Percentiles rank a stretch among this genome's conserved stretches.
phyloP scores from a whole-genome alignment of 2,888 invertebrate species.

The Rugalucina vietnamica region DNA sequence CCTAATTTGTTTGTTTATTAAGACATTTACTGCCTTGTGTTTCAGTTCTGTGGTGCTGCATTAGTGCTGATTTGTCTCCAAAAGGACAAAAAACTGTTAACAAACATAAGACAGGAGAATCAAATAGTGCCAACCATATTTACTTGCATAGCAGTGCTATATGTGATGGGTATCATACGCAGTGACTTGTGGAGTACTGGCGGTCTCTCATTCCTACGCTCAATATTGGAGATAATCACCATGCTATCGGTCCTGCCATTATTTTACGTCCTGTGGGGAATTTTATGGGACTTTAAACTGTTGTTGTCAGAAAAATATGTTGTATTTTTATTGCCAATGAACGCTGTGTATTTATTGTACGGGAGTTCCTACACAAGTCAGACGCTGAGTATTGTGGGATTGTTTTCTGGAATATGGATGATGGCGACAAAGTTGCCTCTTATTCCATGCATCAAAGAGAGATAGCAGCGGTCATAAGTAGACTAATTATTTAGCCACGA shows the following conservation, averaged over 20 bases:
- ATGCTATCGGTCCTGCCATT: slow-evolving; percentile 67
- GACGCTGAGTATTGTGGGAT: slow-evolving; percentile 66
- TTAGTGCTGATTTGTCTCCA: slow-evolving; percentile 76
- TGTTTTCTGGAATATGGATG: slow-evolving; percentile 75
- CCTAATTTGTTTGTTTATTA: no score
- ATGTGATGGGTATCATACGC: slow-evolving; percentile 64
- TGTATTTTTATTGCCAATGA: slow-evolving; percentile 74
- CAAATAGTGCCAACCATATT: slow-evolving; percentile 74
- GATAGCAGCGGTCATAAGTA: background rate
- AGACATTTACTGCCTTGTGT: slow-evolving; percentile 41
- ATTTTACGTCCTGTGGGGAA: slow-evolving; percentile 71
- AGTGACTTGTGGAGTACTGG: slow-evolving; percentile 67
- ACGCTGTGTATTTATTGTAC: slow-evolving; percentile 69
- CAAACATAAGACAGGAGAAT: slow-evolving; percentile 69
- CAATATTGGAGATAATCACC: slow-evolving; percentile 70
- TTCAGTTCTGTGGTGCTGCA: slow-evolving; percentile 75
- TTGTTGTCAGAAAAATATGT: slow-evolving; percentile 72
- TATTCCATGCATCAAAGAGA: slow-evolving; percentile 44
- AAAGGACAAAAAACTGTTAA: slow-evolving; percentile 70
- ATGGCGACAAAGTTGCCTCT: slow-evolving; percentile 73
- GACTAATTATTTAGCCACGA: no score
- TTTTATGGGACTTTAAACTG: slow-evolving; percentile 72
- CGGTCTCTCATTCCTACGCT: slow-evolving; percentile 63
- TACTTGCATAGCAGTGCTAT: slow-evolving; percentile 65
- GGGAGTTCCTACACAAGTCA: slow-evolving; percentile 73